A percentile compares a stretch with the other conserved stretches of the same genome.
These are phyloP conservation scores for Diloba caeruleocephala DNA, from an alignment of 2,888 invertebrate genomes.

Conservation along the genomic window DNA sequence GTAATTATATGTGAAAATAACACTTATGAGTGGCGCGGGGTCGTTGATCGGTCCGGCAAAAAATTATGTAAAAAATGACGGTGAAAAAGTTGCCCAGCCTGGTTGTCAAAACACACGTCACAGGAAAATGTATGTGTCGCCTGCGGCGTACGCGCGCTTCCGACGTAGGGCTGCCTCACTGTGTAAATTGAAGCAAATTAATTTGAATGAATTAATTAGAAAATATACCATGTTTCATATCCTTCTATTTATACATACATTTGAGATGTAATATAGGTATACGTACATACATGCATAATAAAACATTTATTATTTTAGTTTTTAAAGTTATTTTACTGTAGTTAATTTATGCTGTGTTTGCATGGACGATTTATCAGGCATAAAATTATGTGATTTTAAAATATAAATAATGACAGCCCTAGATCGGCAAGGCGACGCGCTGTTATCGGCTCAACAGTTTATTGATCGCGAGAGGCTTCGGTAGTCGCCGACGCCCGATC, in stretches of 20 bases:
- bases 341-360: too few relatives aligned
- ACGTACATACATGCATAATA: too few relatives aligned
- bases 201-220: neutral
- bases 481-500: slow-evolving; percentile 67
- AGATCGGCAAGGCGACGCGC: slow-evolving; percentile 36
- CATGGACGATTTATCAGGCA: too few relatives aligned
- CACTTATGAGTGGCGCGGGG: slow-evolving; percentile 70
- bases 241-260: too few relatives aligned
- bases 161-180: slow-evolving; percentile 58
- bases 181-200: slow-evolving; percentile 5
- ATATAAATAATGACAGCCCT: slow-evolving; percentile 47
- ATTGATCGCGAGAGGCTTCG: slow-evolving; percentile 70
- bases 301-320: too few relatives aligned
- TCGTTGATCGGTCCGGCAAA: slow-evolving; percentile 72
- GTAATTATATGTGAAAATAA: slow-evolving; percentile 84
- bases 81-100: slow-evolving; percentile 70
- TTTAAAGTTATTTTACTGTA: too few relatives aligned
- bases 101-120: slow-evolving; percentile 86
- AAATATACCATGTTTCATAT: neutral
- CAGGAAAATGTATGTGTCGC: slow-evolving; percentile 85
- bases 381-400: slow-evolving; percentile 9
- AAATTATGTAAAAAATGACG: slow-evolving; percentile 69
- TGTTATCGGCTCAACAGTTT: slow-evolving; percentile 68
- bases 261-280: too few relatives aligned
- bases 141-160: slow-evolving; percentile 65